These are phyloP conservation scores for Paramisgurnus dabryanus DNA, from an alignment of 2,113 vertebrate species.

Conservation along the genomic window DNA sequence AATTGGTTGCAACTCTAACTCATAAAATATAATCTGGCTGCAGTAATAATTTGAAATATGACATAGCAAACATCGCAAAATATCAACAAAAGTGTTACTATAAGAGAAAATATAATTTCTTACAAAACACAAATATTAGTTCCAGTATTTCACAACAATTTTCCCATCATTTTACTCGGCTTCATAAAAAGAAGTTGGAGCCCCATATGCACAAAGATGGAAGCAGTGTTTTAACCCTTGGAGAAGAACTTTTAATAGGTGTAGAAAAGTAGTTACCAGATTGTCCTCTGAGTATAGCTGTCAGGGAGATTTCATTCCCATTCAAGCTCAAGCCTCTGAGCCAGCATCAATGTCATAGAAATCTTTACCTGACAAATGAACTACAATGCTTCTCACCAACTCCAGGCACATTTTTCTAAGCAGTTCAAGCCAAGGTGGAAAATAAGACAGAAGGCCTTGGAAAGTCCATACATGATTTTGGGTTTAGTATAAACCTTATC, in stretches of 20 bases:
- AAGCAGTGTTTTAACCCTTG: conserved; percentile 32
- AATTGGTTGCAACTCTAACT: neutral
- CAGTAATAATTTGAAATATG: conserved; percentile 10
- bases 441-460: conserved; percentile 2
- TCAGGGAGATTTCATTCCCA: conserved; percentile 31
- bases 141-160: conserved; percentile 28
- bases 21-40: neutral
- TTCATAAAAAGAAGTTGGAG: conserved; percentile 39
- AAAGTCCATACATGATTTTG: neutral
- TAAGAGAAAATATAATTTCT: conserved; percentile 17
- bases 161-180: neutral
- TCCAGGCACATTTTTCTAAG: neutral
- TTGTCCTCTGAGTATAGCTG: conserved; percentile 34
- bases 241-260: conserved; percentile 51
- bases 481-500: neutral
- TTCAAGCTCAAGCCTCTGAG: conserved; percentile 14
- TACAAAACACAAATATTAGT: conserved; percentile 42
- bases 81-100: conserved; percentile 38
- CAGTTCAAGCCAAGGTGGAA: conserved; percentile 5
- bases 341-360: conserved; percentile 31
- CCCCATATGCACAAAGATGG: conserved; percentile 2
- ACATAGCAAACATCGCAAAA: conserved; percentile 38
- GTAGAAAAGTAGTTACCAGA: conserved; percentile 40
- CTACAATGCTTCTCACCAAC: conserved; percentile 23
- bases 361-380: conserved; percentile 17